These are phyloP conservation scores for Muscina levida DNA, from an alignment of 2,888 invertebrate genomes.

Conservation along the genomic window DNA sequence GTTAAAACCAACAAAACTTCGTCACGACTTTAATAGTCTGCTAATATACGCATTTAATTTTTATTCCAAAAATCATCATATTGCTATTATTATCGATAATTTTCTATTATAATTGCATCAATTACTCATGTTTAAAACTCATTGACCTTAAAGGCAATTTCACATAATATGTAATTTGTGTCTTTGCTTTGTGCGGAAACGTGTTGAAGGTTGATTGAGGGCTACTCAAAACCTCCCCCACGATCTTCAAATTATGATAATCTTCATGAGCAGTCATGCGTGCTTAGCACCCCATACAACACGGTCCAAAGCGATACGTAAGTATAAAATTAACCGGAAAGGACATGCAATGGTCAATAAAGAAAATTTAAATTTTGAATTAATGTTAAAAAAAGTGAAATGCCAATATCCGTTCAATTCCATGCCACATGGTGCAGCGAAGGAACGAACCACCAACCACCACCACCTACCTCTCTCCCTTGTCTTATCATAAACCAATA, in stretches of 20 bases:
- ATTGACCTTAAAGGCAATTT: neutral
- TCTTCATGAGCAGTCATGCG: slow-evolving; percentile 52
- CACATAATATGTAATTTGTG: too few relatives aligned
- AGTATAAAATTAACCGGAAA: slow-evolving; percentile 56
- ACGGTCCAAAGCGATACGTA: slow-evolving; percentile 31
- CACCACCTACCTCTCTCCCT: slow-evolving; percentile 9
- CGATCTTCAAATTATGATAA: slow-evolving; percentile 38
- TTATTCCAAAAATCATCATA: too few relatives aligned
- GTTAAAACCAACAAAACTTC: too few relatives aligned
- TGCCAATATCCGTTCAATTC: slow-evolving; percentile 65
- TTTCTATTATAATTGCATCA: neutral
- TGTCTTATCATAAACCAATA: slow-evolving; percentile 52
- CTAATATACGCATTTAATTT: too few relatives aligned
- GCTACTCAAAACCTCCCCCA: slow-evolving; percentile 8
- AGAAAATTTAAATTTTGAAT: slow-evolving; percentile 32
- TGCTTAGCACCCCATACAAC: slow-evolving; percentile 57
- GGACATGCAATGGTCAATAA: slow-evolving; percentile 53
- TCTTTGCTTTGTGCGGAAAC: neutral
- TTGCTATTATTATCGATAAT: too few relatives aligned
- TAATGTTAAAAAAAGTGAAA: slow-evolving; percentile 39
- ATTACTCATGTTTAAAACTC: neutral
- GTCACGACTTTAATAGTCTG: too few relatives aligned
- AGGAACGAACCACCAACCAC: neutral
- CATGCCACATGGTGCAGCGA: slow-evolving; percentile 40
- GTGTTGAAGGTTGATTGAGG: neutral